Conservation (phyloP, 2,888 invertebrate genomes). For the Lacanobia wlatinum region DNA sequence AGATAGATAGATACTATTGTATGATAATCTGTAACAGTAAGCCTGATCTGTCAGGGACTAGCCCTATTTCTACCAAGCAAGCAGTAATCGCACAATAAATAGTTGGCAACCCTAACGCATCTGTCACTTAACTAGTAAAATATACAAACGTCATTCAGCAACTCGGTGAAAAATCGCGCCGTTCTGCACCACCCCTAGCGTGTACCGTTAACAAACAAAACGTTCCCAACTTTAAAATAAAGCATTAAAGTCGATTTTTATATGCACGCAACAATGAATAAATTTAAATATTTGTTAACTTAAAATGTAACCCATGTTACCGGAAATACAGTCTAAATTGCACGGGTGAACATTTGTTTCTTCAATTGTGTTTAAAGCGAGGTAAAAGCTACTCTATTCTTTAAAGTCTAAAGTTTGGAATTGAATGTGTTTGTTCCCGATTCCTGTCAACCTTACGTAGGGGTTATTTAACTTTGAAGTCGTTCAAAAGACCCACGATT, state of each 20-base stretch:
- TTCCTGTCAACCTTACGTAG: slow-evolving; percentile 73
- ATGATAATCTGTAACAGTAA: slow-evolving; percentile 76
- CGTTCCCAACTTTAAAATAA: slow-evolving; percentile 61
- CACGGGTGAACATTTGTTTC: slow-evolving; percentile 88
- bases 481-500: slow-evolving; percentile 89
- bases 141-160: slow-evolving; percentile 89
- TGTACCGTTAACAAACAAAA: slow-evolving; percentile 54
- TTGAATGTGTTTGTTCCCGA: slow-evolving; percentile 59
- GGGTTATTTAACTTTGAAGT: slow-evolving; percentile 90
- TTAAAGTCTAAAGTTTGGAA: slow-evolving; percentile 69
- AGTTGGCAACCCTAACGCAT: slow-evolving; percentile 89
- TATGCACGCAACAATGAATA: slow-evolving; percentile 78
- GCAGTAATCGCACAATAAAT: slow-evolving; percentile 89
- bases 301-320: slow-evolving; percentile 91
- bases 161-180: slow-evolving; percentile 88
- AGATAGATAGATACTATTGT: slow-evolving; percentile 63
- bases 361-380: slow-evolving; percentile 71
- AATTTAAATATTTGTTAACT: slow-evolving; percentile 91
- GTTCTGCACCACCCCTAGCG: slow-evolving; percentile 83
- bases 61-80: slow-evolving; percentile 85
- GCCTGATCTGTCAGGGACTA: slow-evolving; percentile 82
- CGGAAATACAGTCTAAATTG: slow-evolving; percentile 91
- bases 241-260: slow-evolving; percentile 76
- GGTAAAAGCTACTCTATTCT: slow-evolving; percentile 74
- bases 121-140: slow-evolving; percentile 90